These are phyloP conservation scores for Catocala fraxini DNA, from an alignment of 2,888 invertebrate species.

Conservation along the genomic window DNA sequence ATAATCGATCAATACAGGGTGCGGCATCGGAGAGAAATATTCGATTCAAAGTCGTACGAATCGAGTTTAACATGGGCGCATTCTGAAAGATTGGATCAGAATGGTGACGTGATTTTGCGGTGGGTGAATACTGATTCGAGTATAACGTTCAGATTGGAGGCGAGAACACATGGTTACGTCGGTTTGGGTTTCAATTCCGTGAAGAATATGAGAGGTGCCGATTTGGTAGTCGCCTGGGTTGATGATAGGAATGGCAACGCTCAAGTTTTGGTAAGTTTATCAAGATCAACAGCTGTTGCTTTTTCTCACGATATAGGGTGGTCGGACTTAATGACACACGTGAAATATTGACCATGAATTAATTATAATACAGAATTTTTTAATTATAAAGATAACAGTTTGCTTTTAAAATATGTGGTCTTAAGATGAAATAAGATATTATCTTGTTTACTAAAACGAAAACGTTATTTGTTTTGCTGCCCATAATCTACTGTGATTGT, in stretches of 20 bases:
- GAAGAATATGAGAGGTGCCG: conserved; percentile 93
- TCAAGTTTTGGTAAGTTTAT: conserved; percentile 92
- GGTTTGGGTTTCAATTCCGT: conserved; percentile 95
- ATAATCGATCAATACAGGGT: conserved; percentile 76
- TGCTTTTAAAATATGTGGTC: neutral
- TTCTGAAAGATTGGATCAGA: conserved; percentile 84
- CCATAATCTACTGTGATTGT: neutral
- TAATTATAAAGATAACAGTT: conserved; percentile 12
- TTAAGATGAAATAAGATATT: too few relatives aligned
- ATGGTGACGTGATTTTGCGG: conserved; percentile 87
- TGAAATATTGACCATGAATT: conserved; percentile 15
- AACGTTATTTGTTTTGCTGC: conserved; percentile 1
- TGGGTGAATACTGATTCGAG: conserved; percentile 93
- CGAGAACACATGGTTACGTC: conserved; percentile 94
- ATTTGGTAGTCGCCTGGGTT: conserved; percentile 97
- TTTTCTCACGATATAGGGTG: conserved; percentile 50
- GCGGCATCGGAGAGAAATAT: conserved; percentile 74
- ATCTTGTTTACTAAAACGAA: neutral
- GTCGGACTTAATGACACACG: conserved; percentile 39
- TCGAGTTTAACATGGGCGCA: conserved; percentile 88
- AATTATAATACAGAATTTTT: conserved; percentile 25
- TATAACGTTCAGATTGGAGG: conserved; percentile 94
- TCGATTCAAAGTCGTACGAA: conserved; percentile 80
- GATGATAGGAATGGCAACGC: conserved; percentile 90
- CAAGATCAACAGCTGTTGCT: conserved; percentile 62